These are phyloP conservation scores for Drosophila ogumai DNA, from an alignment of 1,140 invertebrate genomes.

Conservation along the genomic window DNA sequence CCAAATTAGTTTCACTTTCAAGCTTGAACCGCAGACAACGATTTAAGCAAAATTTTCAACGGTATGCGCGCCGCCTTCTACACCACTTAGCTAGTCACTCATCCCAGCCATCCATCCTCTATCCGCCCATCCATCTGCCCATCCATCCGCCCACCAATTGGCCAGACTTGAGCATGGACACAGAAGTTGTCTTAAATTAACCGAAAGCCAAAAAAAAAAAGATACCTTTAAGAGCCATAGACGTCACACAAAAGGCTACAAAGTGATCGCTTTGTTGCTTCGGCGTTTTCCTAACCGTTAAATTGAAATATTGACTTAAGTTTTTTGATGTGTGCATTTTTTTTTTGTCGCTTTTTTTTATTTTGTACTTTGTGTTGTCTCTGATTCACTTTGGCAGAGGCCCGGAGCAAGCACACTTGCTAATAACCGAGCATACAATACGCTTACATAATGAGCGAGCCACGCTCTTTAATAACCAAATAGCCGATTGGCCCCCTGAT, in stretches of 20 bases:
- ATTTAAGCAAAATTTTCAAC: slow-evolving; percentile 35
- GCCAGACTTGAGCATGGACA: slow-evolving; percentile 39
- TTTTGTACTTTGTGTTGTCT: slow-evolving; percentile 9
- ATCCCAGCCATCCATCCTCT: slow-evolving; percentile 19
- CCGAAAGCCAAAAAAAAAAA: slow-evolving; percentile 45
- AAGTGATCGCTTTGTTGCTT: slow-evolving; percentile 61
- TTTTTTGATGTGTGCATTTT: slow-evolving; percentile 36
- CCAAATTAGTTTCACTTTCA: slow-evolving; percentile 66
- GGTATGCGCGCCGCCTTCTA: slow-evolving; percentile 32
- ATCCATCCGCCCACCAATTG: slow-evolving; percentile 55
- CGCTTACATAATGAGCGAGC: slow-evolving; percentile 65
- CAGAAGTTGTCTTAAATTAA: slow-evolving; percentile 79
- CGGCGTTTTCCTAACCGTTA: slow-evolving; percentile 67
- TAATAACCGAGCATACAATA: slow-evolving; percentile 68
- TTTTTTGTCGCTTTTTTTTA: slow-evolving; percentile 13
- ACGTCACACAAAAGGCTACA: slow-evolving; percentile 64
- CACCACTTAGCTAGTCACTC: slow-evolving; percentile 47
- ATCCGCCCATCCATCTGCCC: slow-evolving; percentile 8
- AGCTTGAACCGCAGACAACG: slow-evolving; percentile 39
- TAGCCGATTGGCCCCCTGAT: slow-evolving; percentile 72
- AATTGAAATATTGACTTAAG: slow-evolving; percentile 82
- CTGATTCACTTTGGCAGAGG: slow-evolving; percentile 44
- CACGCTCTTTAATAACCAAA: slow-evolving; percentile 69
- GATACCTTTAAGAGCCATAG: slow-evolving; percentile 64
- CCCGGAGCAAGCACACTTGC: slow-evolving; percentile 51